phyloP scores from a whole-genome alignment of 2,888 invertebrate genomes.

The Drosophila robusta region DNA sequence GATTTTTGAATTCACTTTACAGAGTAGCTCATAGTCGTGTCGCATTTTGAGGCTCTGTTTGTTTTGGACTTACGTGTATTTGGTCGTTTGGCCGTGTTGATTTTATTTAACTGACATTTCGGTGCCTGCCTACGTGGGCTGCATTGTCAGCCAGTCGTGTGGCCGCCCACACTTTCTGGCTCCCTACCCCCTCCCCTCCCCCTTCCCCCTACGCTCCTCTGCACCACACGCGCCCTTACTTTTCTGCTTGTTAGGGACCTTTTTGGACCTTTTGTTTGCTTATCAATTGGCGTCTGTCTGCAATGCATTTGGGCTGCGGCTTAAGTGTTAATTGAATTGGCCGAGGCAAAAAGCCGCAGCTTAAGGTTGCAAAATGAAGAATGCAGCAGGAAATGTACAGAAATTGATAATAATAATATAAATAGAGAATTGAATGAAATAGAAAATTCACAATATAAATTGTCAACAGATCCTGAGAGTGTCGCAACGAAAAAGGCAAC shows the following conservation, averaged over 20 bases:
- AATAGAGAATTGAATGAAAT: constrained; percentile 1
- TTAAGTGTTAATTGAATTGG: constrained; percentile 72
- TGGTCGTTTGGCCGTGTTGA: constrained; percentile 57
- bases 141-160: constrained; percentile 32
- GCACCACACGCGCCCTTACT: background rate
- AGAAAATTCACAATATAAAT: background rate
- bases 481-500: constrained; percentile 18
- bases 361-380: constrained; percentile 21
- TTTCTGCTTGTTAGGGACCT: constrained; percentile 15
- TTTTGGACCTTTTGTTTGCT: constrained; percentile 61
- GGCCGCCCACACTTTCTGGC: constrained; percentile 34
- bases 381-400: constrained; percentile 17
- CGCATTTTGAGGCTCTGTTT: constrained; percentile 11
- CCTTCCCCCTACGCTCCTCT: too few relatives aligned
- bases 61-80: constrained; percentile 37
- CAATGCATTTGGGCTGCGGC: constrained; percentile 64
- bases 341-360: constrained; percentile 28
- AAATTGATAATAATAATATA: background rate
- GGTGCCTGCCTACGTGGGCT: constrained; percentile 43
- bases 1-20: too few relatives aligned
- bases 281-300: constrained; percentile 67
- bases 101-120: constrained; percentile 74
- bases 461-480: constrained; percentile 39
- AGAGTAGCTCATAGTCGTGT: constrained; percentile 20
- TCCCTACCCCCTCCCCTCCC: background rate